Percentiles rank a stretch among this genome's conserved stretches.
Evolutionary conservation across 2,888 invertebrate species (phyloP).

Genomic region (Hedychridium roseum): DNA sequence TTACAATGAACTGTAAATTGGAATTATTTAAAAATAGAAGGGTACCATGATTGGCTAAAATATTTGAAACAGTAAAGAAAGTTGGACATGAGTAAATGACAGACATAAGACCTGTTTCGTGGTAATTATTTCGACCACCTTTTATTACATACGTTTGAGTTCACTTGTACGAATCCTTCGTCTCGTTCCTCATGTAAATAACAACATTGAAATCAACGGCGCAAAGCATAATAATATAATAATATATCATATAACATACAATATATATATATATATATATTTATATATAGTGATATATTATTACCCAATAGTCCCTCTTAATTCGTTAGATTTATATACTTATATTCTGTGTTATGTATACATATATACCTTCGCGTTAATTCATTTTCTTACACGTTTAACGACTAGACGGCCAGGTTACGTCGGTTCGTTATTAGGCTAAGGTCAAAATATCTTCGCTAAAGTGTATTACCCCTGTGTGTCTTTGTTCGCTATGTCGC

Average conservation of each 20-base stretch:
- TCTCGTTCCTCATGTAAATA: slow-evolving; percentile 46
- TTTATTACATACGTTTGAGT: slow-evolving; percentile 42
- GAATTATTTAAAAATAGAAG: too few relatives aligned
- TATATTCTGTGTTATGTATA: slow-evolving; percentile 48
- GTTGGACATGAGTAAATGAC: too few relatives aligned
- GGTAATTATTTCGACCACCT: slow-evolving; percentile 32
- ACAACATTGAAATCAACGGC: slow-evolving; percentile 61
- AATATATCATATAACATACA: slow-evolving; percentile 57
- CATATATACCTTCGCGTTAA: slow-evolving; percentile 52
- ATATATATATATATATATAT: slow-evolving; percentile 50
- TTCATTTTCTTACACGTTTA: slow-evolving; percentile 30
- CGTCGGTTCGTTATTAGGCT: slow-evolving; percentile 44
- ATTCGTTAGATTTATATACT: slow-evolving; percentile 41
- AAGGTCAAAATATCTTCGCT: slow-evolving; percentile 48
- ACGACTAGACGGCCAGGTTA: slow-evolving; percentile 42
- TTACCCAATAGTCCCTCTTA: slow-evolving; percentile 46
- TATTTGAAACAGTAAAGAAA: too few relatives aligned
- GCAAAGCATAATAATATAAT: slow-evolving; percentile 58
- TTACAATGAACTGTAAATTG: too few relatives aligned
- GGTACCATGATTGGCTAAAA: too few relatives aligned
- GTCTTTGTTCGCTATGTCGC: slow-evolving; percentile 6
- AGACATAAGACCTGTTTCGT: too few relatives aligned
- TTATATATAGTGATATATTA: slow-evolving; percentile 40
- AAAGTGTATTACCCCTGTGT: slow-evolving; percentile 25
- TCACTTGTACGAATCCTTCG: slow-evolving; percentile 45